A percentile compares a stretch with the other conserved stretches of the same genome.
These are phyloP conservation scores for Pardalotus punctatus DNA, from an alignment of 2,113 vertebrate genomes.

Conservation along the genomic window DNA sequence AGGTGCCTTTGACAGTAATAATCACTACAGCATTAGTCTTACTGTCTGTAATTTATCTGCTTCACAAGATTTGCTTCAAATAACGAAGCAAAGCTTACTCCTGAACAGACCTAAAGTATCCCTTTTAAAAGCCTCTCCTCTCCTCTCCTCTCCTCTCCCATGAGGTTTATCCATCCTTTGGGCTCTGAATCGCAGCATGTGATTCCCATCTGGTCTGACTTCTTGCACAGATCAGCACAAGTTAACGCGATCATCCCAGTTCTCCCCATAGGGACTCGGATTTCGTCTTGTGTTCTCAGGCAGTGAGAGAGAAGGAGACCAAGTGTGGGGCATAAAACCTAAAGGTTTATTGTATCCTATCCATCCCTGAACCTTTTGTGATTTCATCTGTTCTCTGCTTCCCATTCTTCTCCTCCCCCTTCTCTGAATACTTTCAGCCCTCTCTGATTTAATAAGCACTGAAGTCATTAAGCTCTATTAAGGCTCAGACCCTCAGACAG, in stretches of 20 bases:
- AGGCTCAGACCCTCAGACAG: not conserved
- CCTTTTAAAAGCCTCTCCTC: not conserved
- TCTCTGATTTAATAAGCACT: not conserved
- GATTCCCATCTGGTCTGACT: not conserved
- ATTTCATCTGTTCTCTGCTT: not conserved
- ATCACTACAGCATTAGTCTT: not conserved
- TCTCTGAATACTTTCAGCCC: not conserved
- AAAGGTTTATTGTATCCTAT: not conserved
- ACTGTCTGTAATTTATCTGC: not conserved
- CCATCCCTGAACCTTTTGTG: not conserved
- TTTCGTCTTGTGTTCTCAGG: not conserved
- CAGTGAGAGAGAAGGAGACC: not conserved
- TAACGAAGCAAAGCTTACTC: not conserved
- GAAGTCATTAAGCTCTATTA: not conserved
- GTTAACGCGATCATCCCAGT: accelerated
- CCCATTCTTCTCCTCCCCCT: not conserved
- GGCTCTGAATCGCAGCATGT: not conserved
- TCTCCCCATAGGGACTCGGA: not conserved
- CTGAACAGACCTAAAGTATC: not conserved
- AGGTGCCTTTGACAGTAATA: not conserved
- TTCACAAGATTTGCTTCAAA: not conserved
- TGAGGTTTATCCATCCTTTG: not conserved
- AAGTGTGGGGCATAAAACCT: not conserved
- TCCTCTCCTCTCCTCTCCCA: not conserved
- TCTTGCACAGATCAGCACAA: not conserved